Base-by-base conservation (phyloP, 2,888 invertebrate genomes). In the Tenthredo notha region DNA sequence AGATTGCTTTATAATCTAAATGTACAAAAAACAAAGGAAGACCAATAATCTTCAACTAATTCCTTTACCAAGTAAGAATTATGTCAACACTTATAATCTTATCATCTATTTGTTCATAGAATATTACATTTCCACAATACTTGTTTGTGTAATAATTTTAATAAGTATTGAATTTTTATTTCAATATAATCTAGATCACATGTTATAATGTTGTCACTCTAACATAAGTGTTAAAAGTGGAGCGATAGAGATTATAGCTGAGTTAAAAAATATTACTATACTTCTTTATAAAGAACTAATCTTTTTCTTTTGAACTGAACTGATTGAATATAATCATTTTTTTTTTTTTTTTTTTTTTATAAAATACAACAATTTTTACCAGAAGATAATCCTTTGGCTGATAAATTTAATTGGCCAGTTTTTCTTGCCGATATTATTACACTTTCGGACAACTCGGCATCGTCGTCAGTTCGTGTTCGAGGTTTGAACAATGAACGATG, bases 351-450 rank as follows among this genome's bases (percentile, higher is more conserved):
- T n/a, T n/a, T n/a, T n/a, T n/a, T n/a, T n/a, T n/a, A n/a, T n/a
- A n/a, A n/a, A n/a, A n/a, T n/a, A n/a, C n/a, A n/a, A n/a, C n/a
- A n/a, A n/a, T n/a, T n/a, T n/a, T 92, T 94, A 97, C 98, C 97
- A 93, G 95, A 94, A 77, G 95, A 95, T 88, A 98, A 94, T 89
- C 96, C 97, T 91, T 95, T 95, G 87, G 96, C 96, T 85, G 97
- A 96, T 88, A 98, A 95, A 94, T 97, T 97, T 67, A 98, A 94
- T 88, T 96, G 95, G 29, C 98, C 98, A 87, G 96, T 96, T 91
- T 96, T 96, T 90, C 97, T 95, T 4, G 98, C 97, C 87, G 96
- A 95, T 93, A 97, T 97, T 85, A 98, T 95, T 89, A 98, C 93
- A 80, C 95, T 95, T 85, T 95, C 94, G 47, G 97, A 95, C 86